These are phyloP conservation scores for Gallinago media DNA, from an alignment of 2,113 vertebrate species.

Conservation along the genomic window DNA sequence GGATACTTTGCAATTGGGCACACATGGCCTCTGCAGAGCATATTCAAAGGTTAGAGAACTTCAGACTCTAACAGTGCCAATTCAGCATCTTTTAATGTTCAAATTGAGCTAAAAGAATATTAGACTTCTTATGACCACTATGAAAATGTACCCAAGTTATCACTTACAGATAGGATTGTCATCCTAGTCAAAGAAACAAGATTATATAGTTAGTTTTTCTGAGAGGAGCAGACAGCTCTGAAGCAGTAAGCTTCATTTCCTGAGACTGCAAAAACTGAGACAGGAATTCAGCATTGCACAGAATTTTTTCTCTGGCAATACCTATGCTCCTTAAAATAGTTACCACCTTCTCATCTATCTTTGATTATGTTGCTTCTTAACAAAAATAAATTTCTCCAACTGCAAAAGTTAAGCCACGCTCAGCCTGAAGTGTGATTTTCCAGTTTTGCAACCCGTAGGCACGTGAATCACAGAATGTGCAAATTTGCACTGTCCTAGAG, in stretches of 20 bases:
- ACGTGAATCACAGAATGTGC: neutral
- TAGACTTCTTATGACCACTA: neutral
- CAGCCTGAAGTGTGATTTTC: neutral
- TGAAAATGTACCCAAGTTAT: neutral
- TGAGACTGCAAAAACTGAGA: conserved; percentile 24
- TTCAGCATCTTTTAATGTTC: neutral
- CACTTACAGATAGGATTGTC: neutral
- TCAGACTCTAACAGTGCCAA: neutral
- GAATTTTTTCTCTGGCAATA: neutral
- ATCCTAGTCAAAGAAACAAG: neutral
- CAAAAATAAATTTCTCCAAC: neutral
- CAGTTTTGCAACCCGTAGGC: conserved; percentile 36
- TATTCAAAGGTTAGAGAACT: conserved; percentile 10
- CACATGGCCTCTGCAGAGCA: neutral
- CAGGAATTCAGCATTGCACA: neutral
- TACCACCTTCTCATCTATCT: neutral
- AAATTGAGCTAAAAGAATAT: neutral
- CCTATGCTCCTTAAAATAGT: neutral
- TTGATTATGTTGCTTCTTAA: neutral
- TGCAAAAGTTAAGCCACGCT: neutral
- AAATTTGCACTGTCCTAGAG: conserved; percentile 8
- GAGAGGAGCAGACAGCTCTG: neutral
- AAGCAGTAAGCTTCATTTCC: conserved; percentile 29
- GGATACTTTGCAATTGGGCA: neutral
- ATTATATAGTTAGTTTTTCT: neutral